These are phyloP conservation scores for Poeciliopsis infans DNA, from an alignment of 2,797 vertebrate genomes.

Conservation along the genomic window DNA sequence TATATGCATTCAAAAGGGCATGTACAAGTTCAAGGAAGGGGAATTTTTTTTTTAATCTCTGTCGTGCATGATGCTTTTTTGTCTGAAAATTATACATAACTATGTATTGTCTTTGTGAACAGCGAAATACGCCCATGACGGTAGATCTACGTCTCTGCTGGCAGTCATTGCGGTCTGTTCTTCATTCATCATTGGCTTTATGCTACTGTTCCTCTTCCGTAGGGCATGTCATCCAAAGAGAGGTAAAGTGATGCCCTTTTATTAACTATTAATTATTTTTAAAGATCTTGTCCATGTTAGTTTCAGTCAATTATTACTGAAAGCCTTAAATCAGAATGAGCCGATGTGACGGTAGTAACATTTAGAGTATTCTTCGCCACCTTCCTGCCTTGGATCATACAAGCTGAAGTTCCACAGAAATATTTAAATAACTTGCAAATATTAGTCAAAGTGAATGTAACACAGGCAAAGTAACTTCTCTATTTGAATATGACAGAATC, in stretches of 20 bases:
- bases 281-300: not conserved
- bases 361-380: not conserved
- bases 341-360: not conserved
- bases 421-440: slow-evolving; percentile 56
- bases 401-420: slow-evolving; percentile 21
- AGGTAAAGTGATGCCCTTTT: slow-evolving; percentile 73
- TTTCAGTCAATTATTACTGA: not conserved
- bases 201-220: slow-evolving; percentile 87
- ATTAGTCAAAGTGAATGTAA: slow-evolving; percentile 29
- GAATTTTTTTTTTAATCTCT: not conserved
- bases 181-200: slow-evolving; percentile 86
- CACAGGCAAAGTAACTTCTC: slow-evolving; percentile 5
- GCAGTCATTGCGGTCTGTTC: slow-evolving; percentile 87
- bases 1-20: not conserved
- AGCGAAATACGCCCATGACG: slow-evolving; percentile 81
- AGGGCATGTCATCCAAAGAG: slow-evolving; percentile 87
- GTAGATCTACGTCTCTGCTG: slow-evolving; percentile 81
- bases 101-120: slow-evolving; percentile 27
- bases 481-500: slow-evolving; percentile 21
- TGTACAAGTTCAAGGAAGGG: not conserved
- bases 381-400: not conserved
- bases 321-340: slow-evolving; percentile 6
- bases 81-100: not conserved
- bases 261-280: slow-evolving; percentile 9
- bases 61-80: not conserved